Conservation (phyloP, 2,797 vertebrate species). For the Alouatta caraya region DNA sequence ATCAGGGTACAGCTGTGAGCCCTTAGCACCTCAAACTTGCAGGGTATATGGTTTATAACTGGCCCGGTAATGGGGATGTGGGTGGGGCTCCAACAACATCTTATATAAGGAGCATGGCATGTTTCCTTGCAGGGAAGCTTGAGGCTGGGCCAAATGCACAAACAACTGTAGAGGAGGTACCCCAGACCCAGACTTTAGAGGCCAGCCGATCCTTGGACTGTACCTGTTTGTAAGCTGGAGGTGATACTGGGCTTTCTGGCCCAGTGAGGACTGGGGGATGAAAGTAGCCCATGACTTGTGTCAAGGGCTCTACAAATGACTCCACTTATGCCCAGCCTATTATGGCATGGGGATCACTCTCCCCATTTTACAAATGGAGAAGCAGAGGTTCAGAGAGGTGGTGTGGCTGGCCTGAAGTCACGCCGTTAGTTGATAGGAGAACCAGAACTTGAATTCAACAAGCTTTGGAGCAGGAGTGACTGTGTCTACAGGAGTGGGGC, state of each 20-base stretch:
- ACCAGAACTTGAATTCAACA: not conserved
- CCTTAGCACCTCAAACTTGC: too few relatives aligned
- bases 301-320: not conserved
- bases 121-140: not conserved
- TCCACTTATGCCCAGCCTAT: not conserved
- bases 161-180: not conserved
- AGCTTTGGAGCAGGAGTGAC: not conserved
- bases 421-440: not conserved
- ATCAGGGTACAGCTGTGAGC: not conserved
- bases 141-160: not conserved
- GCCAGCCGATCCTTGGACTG: not conserved
- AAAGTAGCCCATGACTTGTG: not conserved
- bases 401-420: not conserved
- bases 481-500: not conserved
- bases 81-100: not conserved
- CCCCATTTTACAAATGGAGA: not conserved
- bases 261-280: not conserved
- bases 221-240: not conserved
- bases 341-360: not conserved
- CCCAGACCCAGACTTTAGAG: not conserved
- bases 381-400: not conserved
- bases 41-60: not conserved
- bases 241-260: not conserved
- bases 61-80: not conserved
- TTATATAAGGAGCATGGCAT: not conserved